Evolutionary conservation across 1,140 invertebrate genomes (phyloP).

Genomic region (Pemphigus obesinymphae): DNA sequence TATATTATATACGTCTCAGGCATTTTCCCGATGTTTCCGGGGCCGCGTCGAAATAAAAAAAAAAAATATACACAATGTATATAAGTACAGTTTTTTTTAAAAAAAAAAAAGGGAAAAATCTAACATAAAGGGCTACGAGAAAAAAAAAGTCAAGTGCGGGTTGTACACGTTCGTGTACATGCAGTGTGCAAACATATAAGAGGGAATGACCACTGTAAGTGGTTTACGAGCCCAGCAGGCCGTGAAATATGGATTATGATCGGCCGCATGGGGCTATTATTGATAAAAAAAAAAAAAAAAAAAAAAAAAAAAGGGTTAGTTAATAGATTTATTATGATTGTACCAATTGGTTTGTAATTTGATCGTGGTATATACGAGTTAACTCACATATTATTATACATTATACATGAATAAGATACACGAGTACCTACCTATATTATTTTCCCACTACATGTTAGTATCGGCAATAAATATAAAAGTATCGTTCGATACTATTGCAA

Average conservation of each 20-base stretch:
- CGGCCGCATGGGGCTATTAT: slow-evolving; percentile 22
- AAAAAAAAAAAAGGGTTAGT: slow-evolving; percentile 35
- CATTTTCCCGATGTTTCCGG: neutral
- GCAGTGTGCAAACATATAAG: slow-evolving; percentile 11
- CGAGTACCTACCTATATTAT: too few species aligned
- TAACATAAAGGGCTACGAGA: neutral
- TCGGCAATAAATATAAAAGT: too few species aligned
- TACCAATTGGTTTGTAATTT: slow-evolving; percentile 37
- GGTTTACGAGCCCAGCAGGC: slow-evolving; percentile 31
- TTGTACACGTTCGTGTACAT: slow-evolving; percentile 24
- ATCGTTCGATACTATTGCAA: too few species aligned
- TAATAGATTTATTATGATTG: slow-evolving; percentile 40
- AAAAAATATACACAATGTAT: slow-evolving; percentile 7
- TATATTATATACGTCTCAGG: slow-evolving; percentile 7
- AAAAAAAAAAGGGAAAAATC: slow-evolving; percentile 1
- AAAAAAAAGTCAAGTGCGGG: slow-evolving; percentile 40
- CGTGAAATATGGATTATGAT: slow-evolving; percentile 41
- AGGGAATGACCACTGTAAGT: slow-evolving; percentile 39
- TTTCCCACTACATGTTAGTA: too few species aligned
- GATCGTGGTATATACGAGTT: slow-evolving; percentile 1
- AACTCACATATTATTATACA: neutral
- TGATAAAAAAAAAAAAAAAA: too few species aligned
- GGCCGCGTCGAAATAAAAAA: neutral
- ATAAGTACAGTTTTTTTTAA: too few species aligned
- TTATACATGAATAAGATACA: too few species aligned